Evolutionary conservation across 2,113 vertebrate species (phyloP), one percentile per base, ranked within the genome.

Genomic region (Camelus dromedarius): DNA sequence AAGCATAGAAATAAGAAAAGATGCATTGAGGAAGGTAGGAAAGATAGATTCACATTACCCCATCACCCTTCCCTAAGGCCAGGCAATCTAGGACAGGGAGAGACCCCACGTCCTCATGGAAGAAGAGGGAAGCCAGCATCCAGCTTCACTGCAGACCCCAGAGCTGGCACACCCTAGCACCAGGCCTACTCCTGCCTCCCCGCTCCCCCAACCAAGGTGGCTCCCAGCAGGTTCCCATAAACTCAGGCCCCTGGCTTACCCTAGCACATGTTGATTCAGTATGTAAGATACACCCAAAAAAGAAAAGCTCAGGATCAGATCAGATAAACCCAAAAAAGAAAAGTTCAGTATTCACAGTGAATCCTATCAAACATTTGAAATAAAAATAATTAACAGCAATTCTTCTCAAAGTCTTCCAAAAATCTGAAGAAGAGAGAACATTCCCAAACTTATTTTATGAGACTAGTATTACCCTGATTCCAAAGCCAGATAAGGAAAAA

Each of bases 1-100:
- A 88, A 90, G 42, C 66, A 66, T 20, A 85, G 26, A 58, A 92
- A 42, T 70, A 72, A 56, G 30, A 88, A 95, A 92, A 88, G 56
- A 81, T n/a, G 38, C 58, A 81, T 30, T 75, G 56, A 48, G 6
- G 7, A 81, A 16, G 20, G 18, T 28, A 38, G 24, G 58, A 56
- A 62, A 60, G 42, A 42, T n/a, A 69, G 38, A 52, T 42, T 30
- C 56, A 73, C 3, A 3, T 48, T 35, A 75, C 15, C 50, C 48
- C 81, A 66, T 20, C 48, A 38, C 1, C 14, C 28, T 10, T 20
- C 11, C 24, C 18, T 6, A 70, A 69, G n/a, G 16, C 12, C 12
- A 56, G 6, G 32, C 35, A 76, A 22, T 14, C 20, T 22, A n/a
- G 26, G 30, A 16, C 19, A 88, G 46, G 54, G 5, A 32, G 16